Conservation (phyloP, 2,888 invertebrate genomes). For the Anorthoa munda region DNA sequence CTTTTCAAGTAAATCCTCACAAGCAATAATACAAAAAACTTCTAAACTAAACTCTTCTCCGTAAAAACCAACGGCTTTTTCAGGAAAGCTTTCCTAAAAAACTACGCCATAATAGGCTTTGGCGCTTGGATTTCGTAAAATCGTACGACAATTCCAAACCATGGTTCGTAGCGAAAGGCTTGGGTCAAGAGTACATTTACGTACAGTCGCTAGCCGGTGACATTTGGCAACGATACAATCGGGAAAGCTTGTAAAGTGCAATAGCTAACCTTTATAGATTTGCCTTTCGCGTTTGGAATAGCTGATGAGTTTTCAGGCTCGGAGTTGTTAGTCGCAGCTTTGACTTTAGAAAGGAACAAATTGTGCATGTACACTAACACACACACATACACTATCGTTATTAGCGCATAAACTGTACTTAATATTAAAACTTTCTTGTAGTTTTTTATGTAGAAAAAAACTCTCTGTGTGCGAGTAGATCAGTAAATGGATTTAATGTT, state of each 20-base stretch:
- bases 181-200: slow-evolving; percentile 38
- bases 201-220: not conserved
- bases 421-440: too few species aligned
- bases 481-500: too few species aligned
- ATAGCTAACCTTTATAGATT: slow-evolving; percentile 10
- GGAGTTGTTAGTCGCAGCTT: not conserved
- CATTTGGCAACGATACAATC: slow-evolving; percentile 55
- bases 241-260: slow-evolving; percentile 5
- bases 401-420: not conserved
- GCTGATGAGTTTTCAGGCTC: not conserved
- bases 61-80: not conserved
- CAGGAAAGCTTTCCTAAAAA: slow-evolving; percentile 2
- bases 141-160: slow-evolving; percentile 14
- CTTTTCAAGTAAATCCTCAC: too few species aligned
- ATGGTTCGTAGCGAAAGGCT: slow-evolving; percentile 12
- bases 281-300: slow-evolving; percentile 20
- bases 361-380: not conserved
- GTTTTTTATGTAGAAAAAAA: too few species aligned
- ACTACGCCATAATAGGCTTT: slow-evolving; percentile 25
- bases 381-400: too few species aligned
- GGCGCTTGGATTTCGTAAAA: slow-evolving; percentile 21
- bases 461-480: too few species aligned
- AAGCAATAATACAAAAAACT: not conserved
- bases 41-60: not conserved
- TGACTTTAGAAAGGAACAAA: not conserved